Evolutionary conservation across 1,140 invertebrate genomes (phyloP), one percentile per base, ranked within the genome.

Genomic region (Vollenhovia emeryi): DNA sequence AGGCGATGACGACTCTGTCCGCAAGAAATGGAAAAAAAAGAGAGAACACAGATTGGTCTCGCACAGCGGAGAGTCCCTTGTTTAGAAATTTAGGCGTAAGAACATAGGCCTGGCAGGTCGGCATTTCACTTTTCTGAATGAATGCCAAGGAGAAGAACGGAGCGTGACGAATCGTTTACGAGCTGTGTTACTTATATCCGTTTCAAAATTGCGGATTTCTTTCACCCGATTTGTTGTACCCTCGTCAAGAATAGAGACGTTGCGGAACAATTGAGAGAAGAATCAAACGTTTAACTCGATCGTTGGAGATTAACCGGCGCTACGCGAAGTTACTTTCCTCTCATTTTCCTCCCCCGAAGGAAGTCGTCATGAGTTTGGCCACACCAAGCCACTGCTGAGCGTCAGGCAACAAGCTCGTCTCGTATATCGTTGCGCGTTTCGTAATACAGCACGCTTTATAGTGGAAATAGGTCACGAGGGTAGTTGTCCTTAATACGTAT

Each of bases 391-490:
- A 30, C 0, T 4, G 24, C 69, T 40, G 13, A 40, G 15, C 9
- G 2, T 8, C 33, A 30, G 40, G 24, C 18, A 75, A 36, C 24
- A 13, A 36, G 18, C 33, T 36, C 7, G 27, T 40, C 24, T 75
- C 18, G 33, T 1, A 33, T 59, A 75, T 36, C 24, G 36, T 13
- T 24, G 1, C 43, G 36, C 7, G 15, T 75, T 40, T 40, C 15
- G 18, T 75, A 60, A 75, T 40, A 60, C 24, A 40, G 6, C 21
- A 75, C 36, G 13, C 36, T 43, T 43, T 75, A 57, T n/a, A 74
- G 30, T 75, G 36, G 18, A 75, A 60, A 60, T 75, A 60, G 73
- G 36, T 75, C 52, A 75, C 18, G 24, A 75, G 52, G 15, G 3
- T 40, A 75, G 33, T 59, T 40, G 33, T n/a, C 18, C 15, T 40